These are phyloP conservation scores for Odontophorus gujanensis DNA, from an alignment of 2,113 vertebrate genomes.

Conservation along the genomic window DNA sequence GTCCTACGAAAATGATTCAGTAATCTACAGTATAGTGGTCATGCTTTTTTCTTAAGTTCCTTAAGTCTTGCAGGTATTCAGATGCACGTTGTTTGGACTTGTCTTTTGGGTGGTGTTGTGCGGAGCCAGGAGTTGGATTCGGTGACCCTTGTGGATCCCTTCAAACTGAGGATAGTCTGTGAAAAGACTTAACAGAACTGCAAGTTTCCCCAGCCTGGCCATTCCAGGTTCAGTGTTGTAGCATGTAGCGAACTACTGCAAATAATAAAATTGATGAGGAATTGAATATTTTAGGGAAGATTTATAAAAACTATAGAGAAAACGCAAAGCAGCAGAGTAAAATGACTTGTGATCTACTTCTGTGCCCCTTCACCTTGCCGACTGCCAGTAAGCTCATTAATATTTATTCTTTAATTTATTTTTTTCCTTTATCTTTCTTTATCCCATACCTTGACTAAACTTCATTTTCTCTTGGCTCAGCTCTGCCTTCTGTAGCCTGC, in stretches of 20 bases:
- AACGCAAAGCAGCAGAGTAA: not conserved
- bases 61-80: not conserved
- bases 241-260: not conserved
- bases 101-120: not conserved
- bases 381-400: rapidly evolving
- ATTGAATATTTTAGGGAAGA: not conserved
- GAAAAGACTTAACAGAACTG: not conserved
- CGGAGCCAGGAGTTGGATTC: not conserved
- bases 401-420: not conserved
- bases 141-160: not conserved
- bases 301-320: not conserved
- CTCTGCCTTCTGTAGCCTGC: not conserved
- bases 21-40: rapidly evolving
- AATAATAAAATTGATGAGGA: not conserved
- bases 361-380: not conserved
- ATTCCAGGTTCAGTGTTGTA: not conserved
- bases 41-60: not conserved
- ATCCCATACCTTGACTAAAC: not conserved
- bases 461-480: not conserved
- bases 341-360: not conserved
- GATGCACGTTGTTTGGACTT: not conserved
- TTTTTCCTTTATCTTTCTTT: not conserved
- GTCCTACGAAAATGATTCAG: not conserved
- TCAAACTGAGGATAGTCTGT: not conserved
- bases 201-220: not conserved